These are phyloP conservation scores for Diplosoma virens DNA, from an alignment of 23 tunicate genomes.

Conservation along the genomic window DNA sequence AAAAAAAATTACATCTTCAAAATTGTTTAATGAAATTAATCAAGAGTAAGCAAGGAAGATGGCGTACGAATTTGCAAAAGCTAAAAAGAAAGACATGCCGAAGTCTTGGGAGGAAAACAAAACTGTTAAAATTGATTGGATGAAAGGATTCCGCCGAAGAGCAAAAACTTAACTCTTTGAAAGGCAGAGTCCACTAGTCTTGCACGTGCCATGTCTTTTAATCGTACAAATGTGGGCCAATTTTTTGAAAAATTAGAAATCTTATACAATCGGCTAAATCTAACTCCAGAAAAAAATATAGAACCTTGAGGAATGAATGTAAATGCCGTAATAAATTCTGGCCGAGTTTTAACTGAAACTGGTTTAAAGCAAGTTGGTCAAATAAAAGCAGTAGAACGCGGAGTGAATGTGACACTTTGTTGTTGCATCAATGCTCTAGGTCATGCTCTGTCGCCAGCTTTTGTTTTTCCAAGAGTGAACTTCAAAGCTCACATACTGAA, in stretches of 20 bases:
- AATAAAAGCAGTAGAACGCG: constrained; percentile 33
- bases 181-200: constrained; percentile 39
- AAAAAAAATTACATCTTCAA: constrained; percentile 1
- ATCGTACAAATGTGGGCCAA: constrained; percentile 1
- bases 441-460: constrained; percentile 23
- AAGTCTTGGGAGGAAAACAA: constrained; percentile 16
- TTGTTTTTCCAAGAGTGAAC: constrained; percentile 17
- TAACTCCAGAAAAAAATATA: not conserved
- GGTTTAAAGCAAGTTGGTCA: constrained; percentile 42
- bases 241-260: constrained; percentile 36
- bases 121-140: constrained; percentile 37
- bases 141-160: constrained; percentile 41
- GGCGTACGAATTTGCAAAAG: constrained; percentile 35
- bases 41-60: constrained; percentile 10
- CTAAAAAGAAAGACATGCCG: constrained; percentile 28
- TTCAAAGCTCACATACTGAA: not conserved
- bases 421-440: constrained; percentile 42
- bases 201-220: constrained; percentile 44
- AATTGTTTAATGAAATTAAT: constrained; percentile 28
- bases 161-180: constrained; percentile 12
- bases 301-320: too few species aligned
- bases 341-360: constrained; percentile 2
- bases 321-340: constrained; percentile 20
- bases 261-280: not conserved
- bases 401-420: constrained; percentile 36